Percentiles rank a stretch among this genome's conserved stretches.
Evolutionary conservation across 2,113 vertebrate genomes (phyloP).

Genomic region (Thryonomys swinderianus): DNA sequence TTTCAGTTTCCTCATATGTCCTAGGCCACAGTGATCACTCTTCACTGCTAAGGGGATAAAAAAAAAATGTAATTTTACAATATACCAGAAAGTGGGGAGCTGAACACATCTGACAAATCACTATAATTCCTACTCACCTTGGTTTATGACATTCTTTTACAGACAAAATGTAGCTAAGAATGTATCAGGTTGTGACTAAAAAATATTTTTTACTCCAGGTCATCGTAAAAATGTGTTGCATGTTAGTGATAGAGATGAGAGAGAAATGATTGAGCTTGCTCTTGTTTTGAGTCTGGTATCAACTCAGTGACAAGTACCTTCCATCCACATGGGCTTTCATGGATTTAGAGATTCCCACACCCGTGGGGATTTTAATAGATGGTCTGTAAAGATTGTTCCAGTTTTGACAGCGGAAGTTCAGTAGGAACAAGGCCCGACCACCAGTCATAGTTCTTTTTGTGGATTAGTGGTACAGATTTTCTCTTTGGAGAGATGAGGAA

Average conservation of each 20-base stretch:
- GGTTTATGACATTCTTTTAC: not conserved
- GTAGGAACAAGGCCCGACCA: not conserved
- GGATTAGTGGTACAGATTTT: not conserved
- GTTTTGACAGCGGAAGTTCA: not conserved
- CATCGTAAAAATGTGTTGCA: not conserved
- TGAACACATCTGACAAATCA: not conserved
- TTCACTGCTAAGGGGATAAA: not conserved
- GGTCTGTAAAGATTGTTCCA: not conserved
- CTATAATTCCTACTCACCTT: not conserved
- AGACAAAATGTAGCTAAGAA: not conserved
- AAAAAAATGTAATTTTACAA: constrained; percentile 4
- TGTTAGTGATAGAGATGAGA: not conserved
- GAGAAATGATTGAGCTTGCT: not conserved
- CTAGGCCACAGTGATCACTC: not conserved
- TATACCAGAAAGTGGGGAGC: not conserved
- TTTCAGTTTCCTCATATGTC: not conserved
- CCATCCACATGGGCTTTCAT: not conserved
- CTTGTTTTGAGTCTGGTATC: not conserved
- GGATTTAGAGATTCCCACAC: not conserved
- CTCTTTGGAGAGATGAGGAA: not conserved
- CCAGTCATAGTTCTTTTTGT: not conserved
- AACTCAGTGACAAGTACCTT: not conserved
- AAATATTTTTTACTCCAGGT: not conserved
- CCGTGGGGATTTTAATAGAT: not conserved
- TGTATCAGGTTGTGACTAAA: not conserved